Base-by-base conservation (phyloP, 2,888 invertebrate genomes). In the Autographa pulchrina region DNA sequence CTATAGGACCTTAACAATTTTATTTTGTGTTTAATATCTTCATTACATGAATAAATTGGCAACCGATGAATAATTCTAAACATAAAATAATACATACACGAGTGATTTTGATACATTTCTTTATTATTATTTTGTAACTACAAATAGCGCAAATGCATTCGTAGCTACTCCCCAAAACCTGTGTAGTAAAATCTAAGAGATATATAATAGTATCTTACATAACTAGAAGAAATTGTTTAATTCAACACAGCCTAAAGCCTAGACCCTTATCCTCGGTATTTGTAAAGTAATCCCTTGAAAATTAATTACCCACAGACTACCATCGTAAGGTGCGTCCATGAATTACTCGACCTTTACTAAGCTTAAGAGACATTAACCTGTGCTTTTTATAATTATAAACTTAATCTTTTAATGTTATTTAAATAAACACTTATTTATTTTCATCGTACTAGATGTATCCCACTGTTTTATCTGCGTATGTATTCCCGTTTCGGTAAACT, bases 261-360 rank as follows among this genome's bases (percentile, higher is more conserved):
- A 86, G 86, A 35, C 35, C 91, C 89, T 92, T 91, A 91, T 89
- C 92, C 92, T 80, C 70, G 86, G 92, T 91, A 91, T 94, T 93
- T 93, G 92, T 92, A 88, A 88, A 83, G 90, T 94, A 94, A 95
- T 94, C 94, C 92, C 91, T 90, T 89, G 88, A 91, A 94, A 95
- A 95, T 95, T 95, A 94, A 94, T 94, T 94, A 94, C 89, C 89
- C 86, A 86, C 89, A 72, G 77, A 78, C 80, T 77, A 83, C 88
- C 90, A 88, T 86, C 86, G 86, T 86, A 89, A 88, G 87, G 85
- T 77, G 73, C 73, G 80, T 78, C 77, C 73, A 75, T 84, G 83
- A 86, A 85, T 85, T 81, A 83, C 89, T 88, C 87, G 88, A 88
- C 90, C 90, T 89, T 88, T 85, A 80, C 84, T 75, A 77, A 83